These are phyloP conservation scores for Oegoconia quadripuncta DNA, from an alignment of 2,888 invertebrate species.

Conservation along the genomic window DNA sequence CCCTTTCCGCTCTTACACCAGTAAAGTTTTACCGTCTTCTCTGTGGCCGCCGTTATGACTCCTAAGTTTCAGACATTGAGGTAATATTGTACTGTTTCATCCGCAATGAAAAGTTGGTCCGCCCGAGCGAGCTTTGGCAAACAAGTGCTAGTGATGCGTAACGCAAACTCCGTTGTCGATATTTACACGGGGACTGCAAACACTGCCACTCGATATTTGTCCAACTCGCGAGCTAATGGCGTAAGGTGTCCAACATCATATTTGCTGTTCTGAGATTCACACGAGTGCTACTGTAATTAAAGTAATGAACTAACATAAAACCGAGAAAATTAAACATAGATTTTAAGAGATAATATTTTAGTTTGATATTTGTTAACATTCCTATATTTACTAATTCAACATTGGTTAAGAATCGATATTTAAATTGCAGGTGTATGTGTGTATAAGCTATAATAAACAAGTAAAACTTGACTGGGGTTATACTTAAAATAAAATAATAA, in stretches of 20 bases:
- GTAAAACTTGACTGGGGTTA: conserved; percentile 49
- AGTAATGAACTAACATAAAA: conserved; percentile 30
- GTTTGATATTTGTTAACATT: neutral
- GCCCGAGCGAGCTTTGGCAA: conserved; percentile 55
- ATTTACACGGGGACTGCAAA: conserved; percentile 69
- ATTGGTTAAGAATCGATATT: conserved; percentile 5
- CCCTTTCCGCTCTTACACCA: conserved; percentile 67
- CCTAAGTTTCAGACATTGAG: neutral
- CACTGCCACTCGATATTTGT: conserved; percentile 71
- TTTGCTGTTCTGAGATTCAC: conserved; percentile 58
- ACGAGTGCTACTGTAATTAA: conserved; percentile 68
- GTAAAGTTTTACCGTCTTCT: conserved; percentile 25
- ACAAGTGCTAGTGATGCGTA: conserved; percentile 76
- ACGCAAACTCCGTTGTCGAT: conserved; percentile 75
- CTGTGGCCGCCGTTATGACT: conserved; percentile 1
- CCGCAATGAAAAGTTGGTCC: conserved; percentile 20
- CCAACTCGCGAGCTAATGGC: conserved; percentile 69
- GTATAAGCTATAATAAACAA: conserved; percentile 32
- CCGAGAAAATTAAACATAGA: conserved; percentile 22
- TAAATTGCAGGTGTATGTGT: conserved; percentile 13
- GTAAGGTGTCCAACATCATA: conserved; percentile 48
- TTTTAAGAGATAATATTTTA: neutral
- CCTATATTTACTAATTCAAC: conserved; percentile 8
- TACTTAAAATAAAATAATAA: conserved; percentile 65
- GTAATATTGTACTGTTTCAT: conserved; percentile 8